Evolutionary conservation across 2,888 invertebrate genomes (phyloP).

Genomic region (Synergus gifuensis): DNA sequence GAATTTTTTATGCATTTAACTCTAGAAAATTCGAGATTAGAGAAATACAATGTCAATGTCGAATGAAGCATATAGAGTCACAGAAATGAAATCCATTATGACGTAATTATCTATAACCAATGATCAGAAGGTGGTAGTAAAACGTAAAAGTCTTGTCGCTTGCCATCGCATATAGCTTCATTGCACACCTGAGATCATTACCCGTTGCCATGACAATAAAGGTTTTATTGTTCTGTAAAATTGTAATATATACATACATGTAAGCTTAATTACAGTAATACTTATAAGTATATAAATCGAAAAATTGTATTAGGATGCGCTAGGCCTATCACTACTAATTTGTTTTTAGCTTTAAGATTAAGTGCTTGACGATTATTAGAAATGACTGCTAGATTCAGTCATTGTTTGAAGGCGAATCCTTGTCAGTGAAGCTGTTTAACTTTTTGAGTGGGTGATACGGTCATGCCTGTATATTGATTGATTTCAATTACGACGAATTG

Average conservation of each 20-base stretch:
- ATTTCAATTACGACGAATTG: slow-evolving; percentile 41
- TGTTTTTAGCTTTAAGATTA: slow-evolving; percentile 46
- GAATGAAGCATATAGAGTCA: slow-evolving; percentile 15
- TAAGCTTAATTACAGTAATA: slow-evolving; percentile 19
- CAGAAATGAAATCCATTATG: slow-evolving; percentile 6
- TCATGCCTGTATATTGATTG: slow-evolving; percentile 36
- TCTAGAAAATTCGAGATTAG: slow-evolving; percentile 38
- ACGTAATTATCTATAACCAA: neutral
- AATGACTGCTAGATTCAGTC: slow-evolving; percentile 10
- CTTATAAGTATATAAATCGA: slow-evolving; percentile 43
- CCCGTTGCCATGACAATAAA: slow-evolving; percentile 76
- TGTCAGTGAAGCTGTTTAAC: neutral
- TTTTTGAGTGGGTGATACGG: neutral
- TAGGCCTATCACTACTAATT: slow-evolving; percentile 53
- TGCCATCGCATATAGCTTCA: slow-evolving; percentile 64
- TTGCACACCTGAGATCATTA: slow-evolving; percentile 62
- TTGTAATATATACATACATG: slow-evolving; percentile 64
- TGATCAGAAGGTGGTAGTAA: slow-evolving; percentile 5
- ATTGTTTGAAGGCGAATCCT: slow-evolving; percentile 1
- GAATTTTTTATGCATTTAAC: slow-evolving; percentile 55
- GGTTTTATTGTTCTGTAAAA: slow-evolving; percentile 72
- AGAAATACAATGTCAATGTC: neutral
- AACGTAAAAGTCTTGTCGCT: slow-evolving; percentile 49
- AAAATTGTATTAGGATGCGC: slow-evolving; percentile 52
- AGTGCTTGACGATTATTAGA: slow-evolving; percentile 31